Evolutionary conservation across 2,797 vertebrate genomes (phyloP).

Genomic region (Dipus sagitta): DNA sequence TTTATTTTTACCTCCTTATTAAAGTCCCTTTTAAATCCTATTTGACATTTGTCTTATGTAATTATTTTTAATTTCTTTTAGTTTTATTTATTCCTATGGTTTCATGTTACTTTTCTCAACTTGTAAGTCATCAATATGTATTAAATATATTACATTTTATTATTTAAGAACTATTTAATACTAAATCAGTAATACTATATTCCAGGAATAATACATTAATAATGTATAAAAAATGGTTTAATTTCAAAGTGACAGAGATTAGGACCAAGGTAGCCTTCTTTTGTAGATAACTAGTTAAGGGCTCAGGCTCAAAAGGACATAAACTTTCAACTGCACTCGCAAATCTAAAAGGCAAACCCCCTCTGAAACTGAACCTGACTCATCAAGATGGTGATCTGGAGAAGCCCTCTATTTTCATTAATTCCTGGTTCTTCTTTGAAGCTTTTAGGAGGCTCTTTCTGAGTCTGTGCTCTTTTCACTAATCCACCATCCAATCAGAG

Average conservation of each 20-base stretch:
- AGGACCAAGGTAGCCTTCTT: too few relatives aligned
- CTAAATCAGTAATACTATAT: not conserved
- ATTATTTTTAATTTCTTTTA: conserved; percentile 36
- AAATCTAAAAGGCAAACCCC: too few relatives aligned
- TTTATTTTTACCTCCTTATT: not conserved
- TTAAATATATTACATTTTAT: conserved; percentile 9
- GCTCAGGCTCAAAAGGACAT: too few relatives aligned
- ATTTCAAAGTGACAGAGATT: not conserved
- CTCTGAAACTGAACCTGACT: too few relatives aligned
- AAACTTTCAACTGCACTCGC: too few relatives aligned
- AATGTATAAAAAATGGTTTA: conserved; percentile 4
- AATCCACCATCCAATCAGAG: too few relatives aligned
- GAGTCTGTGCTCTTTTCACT: too few relatives aligned
- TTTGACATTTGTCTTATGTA: not conserved
- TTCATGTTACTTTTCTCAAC: conserved; percentile 40
- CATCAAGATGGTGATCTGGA: too few relatives aligned
- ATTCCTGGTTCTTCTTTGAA: too few relatives aligned
- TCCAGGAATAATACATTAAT: conserved; percentile 19
- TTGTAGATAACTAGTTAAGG: too few relatives aligned
- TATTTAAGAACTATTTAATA: not conserved
- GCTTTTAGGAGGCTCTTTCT: too few relatives aligned
- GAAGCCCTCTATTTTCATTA: too few relatives aligned
- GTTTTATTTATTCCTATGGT: not conserved
- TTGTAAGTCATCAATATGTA: conserved; percentile 28
- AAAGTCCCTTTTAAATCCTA: conserved; percentile 17